Evolutionary conservation across 2,113 vertebrate genomes (phyloP), one percentile per base, ranked within the genome.

Genomic region (Lota lota): DNA sequence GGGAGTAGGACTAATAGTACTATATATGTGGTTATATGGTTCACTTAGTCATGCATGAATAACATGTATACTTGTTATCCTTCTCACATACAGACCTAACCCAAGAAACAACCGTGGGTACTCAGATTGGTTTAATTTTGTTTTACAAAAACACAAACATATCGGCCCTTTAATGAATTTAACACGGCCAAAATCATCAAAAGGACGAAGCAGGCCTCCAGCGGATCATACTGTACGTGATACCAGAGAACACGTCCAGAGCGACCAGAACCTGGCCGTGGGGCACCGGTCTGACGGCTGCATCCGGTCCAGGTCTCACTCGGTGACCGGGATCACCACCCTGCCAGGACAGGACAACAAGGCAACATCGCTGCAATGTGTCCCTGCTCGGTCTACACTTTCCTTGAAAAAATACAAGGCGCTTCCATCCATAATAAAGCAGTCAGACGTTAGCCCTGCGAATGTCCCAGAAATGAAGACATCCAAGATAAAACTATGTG

Each of bases 181-280:
- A 66, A 78, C 88, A 0, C 90, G 95, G 77, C 95, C 95, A 4
- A 97, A 95, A 80, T 96, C 95, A 0, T 96, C 96, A 73, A 97
- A 96, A 87, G 94, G 94, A 0, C 90, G 91, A 14, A 91, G 73
- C 0, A 90, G 94, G 77, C 75, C 89, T 0, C 80, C 75, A 21
- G 22, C 82, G 10, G 78, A 20, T 33, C 67, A 53, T 40, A 11
- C 70, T 2, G 78, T 61, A 16, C 0, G 18, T 19, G 66, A 70
- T n/a, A 0, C 64, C 2, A 77, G 64, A 33, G 28, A 33, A 16
- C 63, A 68, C 11, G 80, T 33, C 36, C 67, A 0, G 40, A 47
- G 40, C 10, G 40, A 47, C 11, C 40, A 47, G 6, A 8, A 33
- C 28, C 28, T 33, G 28, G 28, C 28, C 28, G 28, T 33, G 28